A percentile compares a stretch with the other conserved stretches of the same genome.
These are phyloP conservation scores for Thera obeliscata DNA, from an alignment of 2,888 invertebrate species.

Conservation along the genomic window DNA sequence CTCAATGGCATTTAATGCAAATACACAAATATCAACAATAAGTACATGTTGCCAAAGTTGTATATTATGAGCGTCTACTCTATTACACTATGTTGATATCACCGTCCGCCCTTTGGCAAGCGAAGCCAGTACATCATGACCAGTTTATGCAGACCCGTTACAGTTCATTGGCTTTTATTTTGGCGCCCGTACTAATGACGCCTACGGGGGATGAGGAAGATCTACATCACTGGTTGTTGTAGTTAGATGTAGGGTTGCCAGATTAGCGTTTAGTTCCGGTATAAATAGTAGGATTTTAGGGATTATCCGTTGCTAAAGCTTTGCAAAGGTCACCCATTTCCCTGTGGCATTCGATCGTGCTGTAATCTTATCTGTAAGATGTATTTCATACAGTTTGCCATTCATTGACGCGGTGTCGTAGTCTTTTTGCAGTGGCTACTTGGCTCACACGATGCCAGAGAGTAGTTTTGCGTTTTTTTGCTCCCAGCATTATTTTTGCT, in stretches of 20 bases:
- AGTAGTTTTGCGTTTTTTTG: conserved; percentile 68
- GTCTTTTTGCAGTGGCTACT: conserved; percentile 46
- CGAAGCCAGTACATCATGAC: conserved; percentile 57
- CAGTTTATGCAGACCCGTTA: conserved; percentile 54
- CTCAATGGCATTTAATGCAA: conserved; percentile 35
- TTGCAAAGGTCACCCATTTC: conserved; percentile 32
- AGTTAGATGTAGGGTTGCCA: conserved; percentile 54
- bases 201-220: conserved; percentile 53
- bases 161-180: conserved; percentile 60
- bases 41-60: conserved; percentile 42
- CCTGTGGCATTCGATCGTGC: conserved; percentile 3
- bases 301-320: conserved; percentile 40
- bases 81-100: conserved; percentile 47
- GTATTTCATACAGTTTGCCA: conserved; percentile 31
- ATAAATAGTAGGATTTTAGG: conserved; percentile 39
- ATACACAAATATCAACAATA: conserved; percentile 39
- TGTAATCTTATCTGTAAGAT: conserved; percentile 21
- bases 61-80: conserved; percentile 42
- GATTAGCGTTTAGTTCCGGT: conserved; percentile 47
- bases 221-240: conserved; percentile 53
- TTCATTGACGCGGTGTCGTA: conserved; percentile 38
- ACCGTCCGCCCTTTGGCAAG: conserved; percentile 68
- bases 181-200: conserved; percentile 41
- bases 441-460: conserved; percentile 53
- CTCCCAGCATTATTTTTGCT: conserved; percentile 45